Percentiles rank a stretch among this genome's conserved stretches.
Conservation (phyloP, 2,888 invertebrate species). For the Diarsia rubi region DNA sequence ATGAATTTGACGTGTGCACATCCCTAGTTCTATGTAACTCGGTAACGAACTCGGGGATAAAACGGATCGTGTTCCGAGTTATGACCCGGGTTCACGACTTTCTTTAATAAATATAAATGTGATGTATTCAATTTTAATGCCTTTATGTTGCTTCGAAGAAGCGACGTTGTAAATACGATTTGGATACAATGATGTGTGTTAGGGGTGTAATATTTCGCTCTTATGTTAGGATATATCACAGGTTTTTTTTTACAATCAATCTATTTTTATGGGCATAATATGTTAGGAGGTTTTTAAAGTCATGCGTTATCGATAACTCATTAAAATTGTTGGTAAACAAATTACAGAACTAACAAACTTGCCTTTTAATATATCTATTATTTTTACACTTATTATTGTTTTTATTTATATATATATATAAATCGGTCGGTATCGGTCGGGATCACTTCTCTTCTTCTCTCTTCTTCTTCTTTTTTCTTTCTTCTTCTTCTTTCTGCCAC, state of each 20-base stretch:
- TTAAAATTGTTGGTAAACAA: not conserved
- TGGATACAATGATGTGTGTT: not conserved
- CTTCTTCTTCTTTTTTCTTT: too few relatives aligned
- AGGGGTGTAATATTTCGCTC: not conserved
- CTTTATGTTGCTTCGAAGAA: conserved; percentile 20
- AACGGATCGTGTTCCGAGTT: conserved; percentile 53
- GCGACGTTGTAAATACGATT: conserved; percentile 9
- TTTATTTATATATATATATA: too few relatives aligned
- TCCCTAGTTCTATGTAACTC: conserved; percentile 25
- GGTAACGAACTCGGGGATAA: conserved; percentile 43
- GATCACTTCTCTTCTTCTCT: too few relatives aligned
- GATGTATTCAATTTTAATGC: conserved; percentile 47
- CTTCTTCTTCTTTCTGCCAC: too few relatives aligned
- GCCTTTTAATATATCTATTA: too few relatives aligned
- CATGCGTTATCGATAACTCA: not conserved
- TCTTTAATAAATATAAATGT: conserved; percentile 52
- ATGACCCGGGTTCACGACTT: conserved; percentile 36
- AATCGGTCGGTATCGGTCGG: too few relatives aligned
- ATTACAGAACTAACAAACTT: too few relatives aligned
- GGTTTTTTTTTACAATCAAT: not conserved
- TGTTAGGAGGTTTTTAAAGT: not conserved
- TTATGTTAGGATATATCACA: not conserved
- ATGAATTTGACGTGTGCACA: conserved; percentile 31
- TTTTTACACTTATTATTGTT: too few relatives aligned
- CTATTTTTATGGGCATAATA: not conserved